These are phyloP conservation scores for Pogonocherus hispidulus DNA, from an alignment of 2,888 invertebrate genomes.

Conservation along the genomic window DNA sequence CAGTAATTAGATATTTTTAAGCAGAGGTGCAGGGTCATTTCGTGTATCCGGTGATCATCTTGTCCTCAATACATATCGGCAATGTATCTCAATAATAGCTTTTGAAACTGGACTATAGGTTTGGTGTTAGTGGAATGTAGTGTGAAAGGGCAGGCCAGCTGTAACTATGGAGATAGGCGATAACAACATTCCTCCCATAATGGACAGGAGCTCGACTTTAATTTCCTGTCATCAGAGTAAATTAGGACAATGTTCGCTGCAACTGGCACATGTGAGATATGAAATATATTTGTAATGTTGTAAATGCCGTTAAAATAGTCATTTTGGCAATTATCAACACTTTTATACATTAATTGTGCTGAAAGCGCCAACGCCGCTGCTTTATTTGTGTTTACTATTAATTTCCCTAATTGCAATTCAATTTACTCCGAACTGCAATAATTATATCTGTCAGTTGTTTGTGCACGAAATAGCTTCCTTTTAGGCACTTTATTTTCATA, in stretches of 20 bases:
- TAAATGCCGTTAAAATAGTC: constrained; percentile 35
- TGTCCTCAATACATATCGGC: constrained; percentile 48
- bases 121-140: constrained; percentile 50
- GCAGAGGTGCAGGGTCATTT: constrained; percentile 24
- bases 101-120: constrained; percentile 54
- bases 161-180: constrained; percentile 65
- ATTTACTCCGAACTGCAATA: constrained; percentile 20
- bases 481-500: too few relatives aligned
- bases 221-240: constrained; percentile 66
- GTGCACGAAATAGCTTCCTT: too few relatives aligned
- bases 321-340: constrained; percentile 34
- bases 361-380: constrained; percentile 8
- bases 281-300: constrained; percentile 47
- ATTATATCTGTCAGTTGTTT: background rate
- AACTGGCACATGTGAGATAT: constrained; percentile 57
- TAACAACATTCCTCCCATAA: constrained; percentile 65
- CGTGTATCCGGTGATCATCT: constrained; percentile 48
- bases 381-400: constrained; percentile 22
- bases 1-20: constrained; percentile 1
- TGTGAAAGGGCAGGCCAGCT: constrained; percentile 60
- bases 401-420: constrained; percentile 31
- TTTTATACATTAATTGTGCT: constrained; percentile 33
- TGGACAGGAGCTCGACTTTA: constrained; percentile 65
- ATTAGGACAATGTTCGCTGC: constrained; percentile 60
- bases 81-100: constrained; percentile 57